Percentiles rank a stretch among this genome's conserved stretches.
Conservation (phyloP, 2,797 vertebrate species). For the Phaenicophaeus curvirostris region DNA sequence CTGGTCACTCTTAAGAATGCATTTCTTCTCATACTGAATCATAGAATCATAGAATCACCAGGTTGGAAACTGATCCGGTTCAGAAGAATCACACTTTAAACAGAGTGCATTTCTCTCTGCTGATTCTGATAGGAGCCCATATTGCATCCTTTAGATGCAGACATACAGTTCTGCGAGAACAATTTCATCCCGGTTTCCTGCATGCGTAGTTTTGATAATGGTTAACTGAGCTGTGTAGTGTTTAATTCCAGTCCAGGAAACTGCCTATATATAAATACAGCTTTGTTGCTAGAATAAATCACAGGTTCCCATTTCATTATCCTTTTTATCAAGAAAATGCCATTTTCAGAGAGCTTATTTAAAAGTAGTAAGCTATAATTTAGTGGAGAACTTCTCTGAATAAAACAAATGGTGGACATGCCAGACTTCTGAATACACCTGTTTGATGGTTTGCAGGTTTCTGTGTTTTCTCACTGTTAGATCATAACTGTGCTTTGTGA, state of each 20-base stretch:
- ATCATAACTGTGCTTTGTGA: neutral
- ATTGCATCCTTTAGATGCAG: neutral
- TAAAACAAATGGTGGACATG: neutral
- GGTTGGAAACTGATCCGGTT: neutral
- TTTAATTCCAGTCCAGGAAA: neutral
- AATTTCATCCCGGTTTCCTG: neutral
- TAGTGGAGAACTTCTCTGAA: neutral
- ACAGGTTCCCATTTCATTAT: neutral
- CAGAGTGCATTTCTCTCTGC: neutral
- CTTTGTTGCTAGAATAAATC: neutral
- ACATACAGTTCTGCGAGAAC: neutral
- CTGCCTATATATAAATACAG: neutral
- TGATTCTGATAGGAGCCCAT: neutral
- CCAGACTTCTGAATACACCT: neutral
- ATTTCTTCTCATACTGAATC: neutral
- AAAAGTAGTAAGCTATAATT: neutral
- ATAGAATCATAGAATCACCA: no score
- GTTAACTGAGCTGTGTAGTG: neutral
- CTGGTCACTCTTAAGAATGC: neutral
- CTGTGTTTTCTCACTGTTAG: neutral
- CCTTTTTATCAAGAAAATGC: neutral
- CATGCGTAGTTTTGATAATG: neutral
- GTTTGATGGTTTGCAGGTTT: neutral
- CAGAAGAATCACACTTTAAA: neutral
- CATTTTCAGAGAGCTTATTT: neutral